Evolutionary conservation across 2,888 invertebrate species (phyloP).

Genomic region (Macrosiphum euphorbiae): DNA sequence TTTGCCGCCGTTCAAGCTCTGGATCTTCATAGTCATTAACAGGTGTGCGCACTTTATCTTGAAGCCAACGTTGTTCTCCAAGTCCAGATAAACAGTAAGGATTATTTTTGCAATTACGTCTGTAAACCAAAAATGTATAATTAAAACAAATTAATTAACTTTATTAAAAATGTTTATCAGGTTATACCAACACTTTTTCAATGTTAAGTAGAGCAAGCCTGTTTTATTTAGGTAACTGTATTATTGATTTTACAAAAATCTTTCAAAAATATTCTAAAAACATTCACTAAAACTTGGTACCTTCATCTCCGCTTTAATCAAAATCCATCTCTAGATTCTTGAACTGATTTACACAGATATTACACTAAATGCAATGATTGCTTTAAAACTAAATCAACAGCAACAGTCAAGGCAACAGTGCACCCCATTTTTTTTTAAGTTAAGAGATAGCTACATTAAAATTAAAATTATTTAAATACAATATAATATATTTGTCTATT

Average conservation of each 20-base stretch:
- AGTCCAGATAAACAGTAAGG: slow-evolving; percentile 75
- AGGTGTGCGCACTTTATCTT: slow-evolving; percentile 71
- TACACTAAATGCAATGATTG: too few species aligned
- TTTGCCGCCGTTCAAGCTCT: slow-evolving; percentile 70
- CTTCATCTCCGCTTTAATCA: too few species aligned
- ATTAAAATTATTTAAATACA: background rate
- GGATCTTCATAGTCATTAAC: slow-evolving; percentile 69
- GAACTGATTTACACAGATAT: too few species aligned
- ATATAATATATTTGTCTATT: background rate
- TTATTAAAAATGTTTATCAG: background rate
- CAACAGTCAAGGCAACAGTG: too few species aligned
- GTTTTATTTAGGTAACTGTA: background rate
- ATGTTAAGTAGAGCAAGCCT: background rate
- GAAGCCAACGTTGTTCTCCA: slow-evolving; percentile 75
- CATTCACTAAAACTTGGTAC: too few species aligned
- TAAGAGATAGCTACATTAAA: background rate
- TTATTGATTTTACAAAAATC: background rate
- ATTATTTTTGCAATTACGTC: slow-evolving; percentile 75
- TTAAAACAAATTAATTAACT: background rate
- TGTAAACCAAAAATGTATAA: slow-evolving; percentile 67
- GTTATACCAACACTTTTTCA: background rate
- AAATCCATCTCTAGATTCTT: too few species aligned
- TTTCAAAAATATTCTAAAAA: background rate
- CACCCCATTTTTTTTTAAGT: too few species aligned
- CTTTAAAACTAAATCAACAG: too few species aligned